Percentiles rank a stretch among this genome's conserved stretches.
phyloP scores from a whole-genome alignment of 2,888 invertebrate genomes.

The Oxystoma pomonae region DNA sequence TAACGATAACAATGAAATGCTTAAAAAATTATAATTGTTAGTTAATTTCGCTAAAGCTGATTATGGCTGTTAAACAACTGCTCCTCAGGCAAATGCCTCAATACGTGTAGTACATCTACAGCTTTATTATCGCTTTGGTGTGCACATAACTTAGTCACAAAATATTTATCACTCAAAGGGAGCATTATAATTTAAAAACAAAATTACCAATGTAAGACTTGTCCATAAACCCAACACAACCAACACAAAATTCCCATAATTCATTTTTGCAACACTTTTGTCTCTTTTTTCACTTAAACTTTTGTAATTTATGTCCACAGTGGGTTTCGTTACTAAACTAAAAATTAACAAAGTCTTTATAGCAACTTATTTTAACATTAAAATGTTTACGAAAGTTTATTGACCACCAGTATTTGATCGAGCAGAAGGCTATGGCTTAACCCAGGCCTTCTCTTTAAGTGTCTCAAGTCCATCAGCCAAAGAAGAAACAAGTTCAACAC shows the following conservation, averaged over 20 bases:
- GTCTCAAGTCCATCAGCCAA: conserved; percentile 16
- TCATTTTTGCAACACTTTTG: not conserved
- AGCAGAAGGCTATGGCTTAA: not conserved
- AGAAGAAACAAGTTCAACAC: conserved; percentile 22
- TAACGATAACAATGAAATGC: no score
- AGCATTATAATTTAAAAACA: no score
- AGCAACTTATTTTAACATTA: not conserved
- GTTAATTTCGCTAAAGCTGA: no score
- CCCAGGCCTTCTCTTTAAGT: conserved; percentile 11
- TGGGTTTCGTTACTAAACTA: not conserved
- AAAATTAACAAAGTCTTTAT: not conserved
- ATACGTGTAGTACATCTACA: no score
- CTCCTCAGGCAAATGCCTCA: no score
- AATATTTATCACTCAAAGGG: no score
- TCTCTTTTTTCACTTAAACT: no score
- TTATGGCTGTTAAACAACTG: no score
- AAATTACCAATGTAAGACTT: no score
- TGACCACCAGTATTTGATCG: conserved; percentile 1
- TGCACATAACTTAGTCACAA: no score
- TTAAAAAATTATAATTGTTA: no score
- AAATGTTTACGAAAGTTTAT: not conserved
- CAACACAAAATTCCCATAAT: not conserved
- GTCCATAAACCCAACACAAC: not conserved
- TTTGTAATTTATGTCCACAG: not conserved
- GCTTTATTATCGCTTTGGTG: no score